These are phyloP conservation scores for Babyrousa celebensis DNA, from an alignment of 2,797 vertebrate species.

Conservation along the genomic window DNA sequence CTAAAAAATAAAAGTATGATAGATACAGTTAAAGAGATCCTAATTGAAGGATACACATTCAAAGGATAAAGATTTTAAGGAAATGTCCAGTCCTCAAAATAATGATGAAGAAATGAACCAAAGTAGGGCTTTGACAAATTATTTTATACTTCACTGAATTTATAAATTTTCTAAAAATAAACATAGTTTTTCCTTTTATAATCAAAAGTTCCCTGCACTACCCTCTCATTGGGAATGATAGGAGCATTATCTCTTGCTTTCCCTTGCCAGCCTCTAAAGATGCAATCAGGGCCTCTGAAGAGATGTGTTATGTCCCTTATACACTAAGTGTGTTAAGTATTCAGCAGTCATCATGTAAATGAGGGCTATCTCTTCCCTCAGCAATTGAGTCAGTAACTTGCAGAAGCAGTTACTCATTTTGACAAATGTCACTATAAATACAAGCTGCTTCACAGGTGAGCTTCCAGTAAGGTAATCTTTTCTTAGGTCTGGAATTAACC, in stretches of 20 bases:
- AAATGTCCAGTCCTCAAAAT: not conserved
- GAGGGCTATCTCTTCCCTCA: not conserved
- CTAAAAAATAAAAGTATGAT: not conserved
- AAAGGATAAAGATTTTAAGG: not conserved
- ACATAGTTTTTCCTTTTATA: conserved; percentile 17
- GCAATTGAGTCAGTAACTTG: not conserved
- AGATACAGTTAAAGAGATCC: not conserved
- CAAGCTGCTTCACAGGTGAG: not conserved
- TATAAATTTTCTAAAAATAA: not conserved
- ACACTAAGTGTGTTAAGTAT: not conserved
- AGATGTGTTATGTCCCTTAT: not conserved
- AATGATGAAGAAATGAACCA: not conserved
- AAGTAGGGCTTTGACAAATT: not conserved
- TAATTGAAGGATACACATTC: not conserved
- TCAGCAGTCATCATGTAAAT: conserved; percentile 4
- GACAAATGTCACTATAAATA: conserved; percentile 20
- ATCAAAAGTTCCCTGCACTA: not conserved
- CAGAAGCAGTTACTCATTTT: not conserved
- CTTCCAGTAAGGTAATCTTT: not conserved
- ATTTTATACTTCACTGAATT: not conserved
- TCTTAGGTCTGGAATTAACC: not conserved
- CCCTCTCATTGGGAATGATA: not conserved
- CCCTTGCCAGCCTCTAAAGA: conserved; percentile 29
- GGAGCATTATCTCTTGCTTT: not conserved
- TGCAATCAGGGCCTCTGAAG: not conserved